Evolutionary conservation across 2,113 vertebrate species (phyloP).

Genomic region (Prolemur simus): DNA sequence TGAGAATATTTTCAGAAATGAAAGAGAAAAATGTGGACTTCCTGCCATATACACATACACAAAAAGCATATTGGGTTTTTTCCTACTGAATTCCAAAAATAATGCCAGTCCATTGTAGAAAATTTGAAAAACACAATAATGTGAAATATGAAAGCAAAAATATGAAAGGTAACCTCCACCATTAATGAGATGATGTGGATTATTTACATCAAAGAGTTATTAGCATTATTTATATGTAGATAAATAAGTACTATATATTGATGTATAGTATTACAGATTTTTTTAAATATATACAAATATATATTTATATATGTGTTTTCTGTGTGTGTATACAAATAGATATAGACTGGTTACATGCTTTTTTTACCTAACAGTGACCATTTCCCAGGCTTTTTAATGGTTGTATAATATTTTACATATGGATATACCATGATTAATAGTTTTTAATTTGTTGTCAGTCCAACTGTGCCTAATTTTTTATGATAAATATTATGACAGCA

Average conservation of each 20-base stretch:
- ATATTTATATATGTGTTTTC: background rate
- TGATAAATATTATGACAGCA: background rate
- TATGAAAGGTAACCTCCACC: background rate
- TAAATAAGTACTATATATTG: background rate
- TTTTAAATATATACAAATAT: background rate
- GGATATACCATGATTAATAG: background rate
- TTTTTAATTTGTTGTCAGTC: background rate
- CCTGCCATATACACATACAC: background rate
- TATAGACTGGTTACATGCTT: background rate
- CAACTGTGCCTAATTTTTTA: background rate
- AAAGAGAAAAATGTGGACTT: background rate
- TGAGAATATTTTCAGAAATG: background rate
- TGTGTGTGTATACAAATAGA: background rate
- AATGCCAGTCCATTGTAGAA: background rate
- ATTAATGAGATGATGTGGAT: background rate
- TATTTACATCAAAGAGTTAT: background rate
- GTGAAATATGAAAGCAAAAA: conserved; percentile 38
- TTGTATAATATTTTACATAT: background rate
- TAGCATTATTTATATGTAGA: background rate
- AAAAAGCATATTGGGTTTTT: background rate
- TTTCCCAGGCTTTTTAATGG: background rate
- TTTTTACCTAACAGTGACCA: background rate
- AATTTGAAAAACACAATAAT: background rate
- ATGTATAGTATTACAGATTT: background rate
- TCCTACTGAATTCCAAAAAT: background rate